Base-by-base conservation (phyloP, 2,113 vertebrate genomes). In the Dryoscopus gambensis region DNA sequence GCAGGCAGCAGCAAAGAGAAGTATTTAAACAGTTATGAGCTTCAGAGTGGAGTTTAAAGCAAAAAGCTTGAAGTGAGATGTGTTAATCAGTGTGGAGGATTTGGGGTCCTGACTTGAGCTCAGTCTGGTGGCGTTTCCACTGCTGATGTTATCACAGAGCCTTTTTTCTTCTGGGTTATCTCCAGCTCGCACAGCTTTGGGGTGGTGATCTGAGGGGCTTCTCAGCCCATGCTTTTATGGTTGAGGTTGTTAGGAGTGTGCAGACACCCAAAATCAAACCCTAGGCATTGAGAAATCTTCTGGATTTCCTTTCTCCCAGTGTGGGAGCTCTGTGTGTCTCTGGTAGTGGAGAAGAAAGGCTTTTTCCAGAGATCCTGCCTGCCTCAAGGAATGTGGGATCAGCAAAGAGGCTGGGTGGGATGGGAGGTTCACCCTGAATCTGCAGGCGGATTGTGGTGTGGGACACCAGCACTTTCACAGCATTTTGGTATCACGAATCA, bases 191-290 rank as follows among this genome's bases (percentile, higher is more conserved):
- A 40, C 42, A 94, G 67, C 46, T 89, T 65, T 74, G 33, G 35
- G 24, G 25, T 49, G n/a, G 27, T 70, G 52, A 89, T 67, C 56
- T 0, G 0, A 78, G 35, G 35, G 67, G 59, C 42, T 81, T 23
- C 60, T 81, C 68, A 47, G 53, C 73, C 84, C 49, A 10, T 4
- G 2, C 39, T 81, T 0, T 81, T 0, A 0, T 1, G 2, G 33
- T 10, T 11, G 19, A 44, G 42, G 42, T 50, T 88, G 55, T 57
- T 83, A 42, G 16, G 46, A 59, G 24, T 28, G 24, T 11, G 46
- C 25, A 73, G 76, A 69, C 52, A 52, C 6, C 27, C 56, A 55
- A 52, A 82, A 82, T 56, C 69, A 78, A 69, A 67, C 56, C 16
- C 11, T 15, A 40, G 27, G 35, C 37, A 85, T 18, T 3, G 19